A percentile compares a stretch with the other conserved stretches of the same genome.
Evolutionary conservation across 2,888 invertebrate genomes (phyloP).

Genomic region (Ecliptopera silaceata): DNA sequence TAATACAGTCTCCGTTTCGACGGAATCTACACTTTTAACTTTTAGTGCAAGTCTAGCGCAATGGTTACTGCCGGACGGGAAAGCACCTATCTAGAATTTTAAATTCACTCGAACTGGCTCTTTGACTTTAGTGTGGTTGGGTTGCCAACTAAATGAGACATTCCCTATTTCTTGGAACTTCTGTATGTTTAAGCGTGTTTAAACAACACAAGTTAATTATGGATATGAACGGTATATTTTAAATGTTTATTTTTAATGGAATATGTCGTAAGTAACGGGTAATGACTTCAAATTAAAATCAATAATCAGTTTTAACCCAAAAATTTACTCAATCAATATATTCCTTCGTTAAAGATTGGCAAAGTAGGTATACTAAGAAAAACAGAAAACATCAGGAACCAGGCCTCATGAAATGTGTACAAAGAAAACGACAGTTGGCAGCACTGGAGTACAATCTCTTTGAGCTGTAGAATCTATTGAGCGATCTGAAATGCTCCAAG

Average conservation of each 20-base stretch:
- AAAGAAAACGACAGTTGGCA: slow-evolving; percentile 12
- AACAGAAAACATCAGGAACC: neutral
- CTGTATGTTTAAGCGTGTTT: neutral
- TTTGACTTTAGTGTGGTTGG: slow-evolving; percentile 36
- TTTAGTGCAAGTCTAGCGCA: slow-evolving; percentile 40
- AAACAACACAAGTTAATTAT: too few relatives aligned
- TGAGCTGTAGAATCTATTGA: slow-evolving; percentile 40
- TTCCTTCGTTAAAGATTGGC: too few relatives aligned
- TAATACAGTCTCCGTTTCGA: slow-evolving; percentile 36
- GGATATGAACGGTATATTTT: too few relatives aligned
- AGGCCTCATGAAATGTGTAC: neutral
- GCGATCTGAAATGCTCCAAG: slow-evolving; percentile 46
- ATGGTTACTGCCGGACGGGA: slow-evolving; percentile 37
- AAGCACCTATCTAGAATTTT: slow-evolving; percentile 47
- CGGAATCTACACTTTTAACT: slow-evolving; percentile 44
- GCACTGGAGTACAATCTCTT: slow-evolving; percentile 12
- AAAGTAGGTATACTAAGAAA: neutral
- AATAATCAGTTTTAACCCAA: too few relatives aligned
- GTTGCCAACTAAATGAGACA: slow-evolving; percentile 3
- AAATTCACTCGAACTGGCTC: slow-evolving; percentile 43
- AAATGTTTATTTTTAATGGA: too few relatives aligned
- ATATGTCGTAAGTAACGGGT: too few relatives aligned
- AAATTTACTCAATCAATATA: too few relatives aligned
- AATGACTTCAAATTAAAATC: too few relatives aligned
- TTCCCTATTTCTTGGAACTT: slow-evolving; percentile 10